These are phyloP conservation scores for Galeopsomyia nigrocyanea DNA, from an alignment of 2,888 invertebrate species.

Conservation along the genomic window DNA sequence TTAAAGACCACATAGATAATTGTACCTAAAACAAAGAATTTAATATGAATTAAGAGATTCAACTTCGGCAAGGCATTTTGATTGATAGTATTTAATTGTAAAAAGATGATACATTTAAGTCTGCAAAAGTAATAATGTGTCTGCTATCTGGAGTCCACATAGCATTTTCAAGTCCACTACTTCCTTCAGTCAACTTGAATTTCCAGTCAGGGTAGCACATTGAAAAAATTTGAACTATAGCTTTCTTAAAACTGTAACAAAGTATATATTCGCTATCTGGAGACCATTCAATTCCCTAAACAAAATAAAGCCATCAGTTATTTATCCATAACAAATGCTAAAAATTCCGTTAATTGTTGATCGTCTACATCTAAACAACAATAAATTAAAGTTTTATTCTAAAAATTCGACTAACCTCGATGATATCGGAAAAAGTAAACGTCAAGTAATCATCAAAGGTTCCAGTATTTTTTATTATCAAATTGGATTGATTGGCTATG, in stretches of 20 bases:
- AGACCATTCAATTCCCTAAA: constrained; percentile 65
- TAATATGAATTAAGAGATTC: not conserved
- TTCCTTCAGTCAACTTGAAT: constrained; percentile 72
- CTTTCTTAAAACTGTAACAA: constrained; percentile 61
- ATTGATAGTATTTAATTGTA: constrained; percentile 9
- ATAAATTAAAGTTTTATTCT: constrained; percentile 6
- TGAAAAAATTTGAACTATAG: constrained; percentile 69
- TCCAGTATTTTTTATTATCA: constrained; percentile 56
- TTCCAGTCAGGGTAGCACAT: constrained; percentile 71
- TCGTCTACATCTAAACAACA: no score
- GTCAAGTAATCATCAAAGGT: constrained; percentile 54
- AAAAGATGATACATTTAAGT: constrained; percentile 68
- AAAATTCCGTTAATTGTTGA: no score
- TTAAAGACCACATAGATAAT: constrained; percentile 62
- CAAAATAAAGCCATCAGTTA: constrained; percentile 23
- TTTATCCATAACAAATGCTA: no score
- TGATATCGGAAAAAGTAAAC: constrained; percentile 58
- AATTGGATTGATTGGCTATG: constrained; percentile 57
- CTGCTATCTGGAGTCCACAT: constrained; percentile 71
- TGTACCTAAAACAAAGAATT: constrained; percentile 57
- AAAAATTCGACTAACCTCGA: constrained; percentile 61
- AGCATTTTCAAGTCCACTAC: constrained; percentile 69
- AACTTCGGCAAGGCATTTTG: not conserved
- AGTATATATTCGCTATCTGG: constrained; percentile 63
- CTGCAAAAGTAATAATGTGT: constrained; percentile 71